phyloP scores from a whole-genome alignment of 2,888 invertebrate genomes.

The Bombylius discolor region DNA sequence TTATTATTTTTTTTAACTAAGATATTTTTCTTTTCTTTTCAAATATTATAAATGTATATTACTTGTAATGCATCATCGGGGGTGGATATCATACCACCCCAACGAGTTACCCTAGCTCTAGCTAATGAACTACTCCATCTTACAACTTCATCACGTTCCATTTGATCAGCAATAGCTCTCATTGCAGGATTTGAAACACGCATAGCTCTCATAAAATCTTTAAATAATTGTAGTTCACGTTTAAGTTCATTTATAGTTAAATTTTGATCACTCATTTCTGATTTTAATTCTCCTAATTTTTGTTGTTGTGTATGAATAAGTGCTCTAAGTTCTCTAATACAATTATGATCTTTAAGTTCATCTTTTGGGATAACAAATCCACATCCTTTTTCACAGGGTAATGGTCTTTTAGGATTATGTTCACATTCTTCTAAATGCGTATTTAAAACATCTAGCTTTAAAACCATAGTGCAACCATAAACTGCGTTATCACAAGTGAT shows the following conservation, averaged over 20 bases:
- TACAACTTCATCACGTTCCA: slow-evolving; percentile 86
- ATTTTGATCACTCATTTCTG: slow-evolving; percentile 74
- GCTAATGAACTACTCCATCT: slow-evolving; percentile 76
- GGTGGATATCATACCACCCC: slow-evolving; percentile 98
- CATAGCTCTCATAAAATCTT: slow-evolving; percentile 90
- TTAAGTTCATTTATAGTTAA: slow-evolving; percentile 81
- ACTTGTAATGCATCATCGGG: slow-evolving; percentile 90
- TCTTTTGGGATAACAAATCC: slow-evolving; percentile 91
- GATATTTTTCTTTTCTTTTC: neutral
- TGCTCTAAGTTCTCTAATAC: slow-evolving; percentile 73
- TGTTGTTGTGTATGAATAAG: slow-evolving; percentile 76
- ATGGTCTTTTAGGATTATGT: slow-evolving; percentile 85
- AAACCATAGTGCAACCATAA: slow-evolving; percentile 70
- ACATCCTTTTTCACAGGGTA: slow-evolving; percentile 88
- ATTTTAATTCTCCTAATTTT: slow-evolving; percentile 73
- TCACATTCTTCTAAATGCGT: slow-evolving; percentile 84
- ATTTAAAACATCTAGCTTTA: slow-evolving; percentile 77
- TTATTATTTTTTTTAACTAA: neutral
- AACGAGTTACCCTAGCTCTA: slow-evolving; percentile 79
- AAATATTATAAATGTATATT: slow-evolving; percentile 12
- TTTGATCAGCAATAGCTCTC: slow-evolving; percentile 83
- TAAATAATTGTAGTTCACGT: slow-evolving; percentile 72
- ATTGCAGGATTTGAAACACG: slow-evolving; percentile 83
- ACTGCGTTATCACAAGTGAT: slow-evolving; percentile 85
- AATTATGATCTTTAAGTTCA: slow-evolving; percentile 87